phyloP scores from a whole-genome alignment of 2,888 invertebrate species.

The Pollenia angustigena region DNA sequence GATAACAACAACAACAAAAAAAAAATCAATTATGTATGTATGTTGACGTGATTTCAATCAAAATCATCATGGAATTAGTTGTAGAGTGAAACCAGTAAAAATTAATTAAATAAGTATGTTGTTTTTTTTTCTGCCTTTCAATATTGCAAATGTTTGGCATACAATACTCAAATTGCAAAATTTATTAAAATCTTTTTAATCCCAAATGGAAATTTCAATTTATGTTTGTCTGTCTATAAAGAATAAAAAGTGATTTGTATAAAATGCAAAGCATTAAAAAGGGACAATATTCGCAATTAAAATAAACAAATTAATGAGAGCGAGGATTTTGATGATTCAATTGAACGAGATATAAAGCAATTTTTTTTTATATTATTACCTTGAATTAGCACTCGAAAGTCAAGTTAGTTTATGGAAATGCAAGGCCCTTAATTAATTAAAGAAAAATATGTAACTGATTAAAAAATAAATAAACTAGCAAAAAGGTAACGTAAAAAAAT shows the following conservation, averaged over 20 bases:
- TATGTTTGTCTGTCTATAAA: conserved; percentile 2
- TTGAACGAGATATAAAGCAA: conserved; percentile 32
- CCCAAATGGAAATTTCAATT: conserved; percentile 13
- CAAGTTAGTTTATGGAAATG: neutral
- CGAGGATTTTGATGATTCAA: neutral
- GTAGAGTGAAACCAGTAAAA: conserved; percentile 54
- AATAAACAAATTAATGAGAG: neutral
- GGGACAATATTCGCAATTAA: neutral
- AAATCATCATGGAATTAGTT: conserved; percentile 49
- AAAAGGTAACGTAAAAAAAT: neutral
- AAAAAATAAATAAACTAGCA: neutral
- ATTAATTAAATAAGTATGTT: conserved; percentile 56
- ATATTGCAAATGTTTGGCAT: neutral
- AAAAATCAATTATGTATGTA: conserved; percentile 52
- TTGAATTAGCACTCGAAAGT: neutral
- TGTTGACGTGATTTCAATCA: conserved; percentile 54
- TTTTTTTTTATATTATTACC: neutral
- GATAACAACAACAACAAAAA: conserved; percentile 1
- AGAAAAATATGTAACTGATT: neutral
- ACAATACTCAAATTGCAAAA: conserved; percentile 5
- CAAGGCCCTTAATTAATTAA: neutral
- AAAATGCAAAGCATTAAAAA: neutral
- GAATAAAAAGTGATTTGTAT: conserved; percentile 7
- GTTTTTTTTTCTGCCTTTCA: conserved; percentile 30
- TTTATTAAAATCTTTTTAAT: conserved; percentile 33